phyloP scores from a whole-genome alignment of 35 echinoderm and acorn worm species.

The Eucidaris tribuloides region DNA sequence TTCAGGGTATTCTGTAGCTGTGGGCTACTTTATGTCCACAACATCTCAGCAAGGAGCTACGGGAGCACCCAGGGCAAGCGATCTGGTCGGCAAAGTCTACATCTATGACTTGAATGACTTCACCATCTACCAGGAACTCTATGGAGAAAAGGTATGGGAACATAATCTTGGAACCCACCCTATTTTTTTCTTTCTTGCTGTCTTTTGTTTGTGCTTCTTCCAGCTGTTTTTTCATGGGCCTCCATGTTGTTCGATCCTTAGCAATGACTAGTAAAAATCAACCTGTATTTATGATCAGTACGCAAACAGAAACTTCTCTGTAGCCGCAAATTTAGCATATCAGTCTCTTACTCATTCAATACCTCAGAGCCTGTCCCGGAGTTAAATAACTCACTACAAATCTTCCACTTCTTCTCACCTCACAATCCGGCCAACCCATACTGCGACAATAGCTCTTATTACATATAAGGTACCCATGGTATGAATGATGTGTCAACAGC shows the following conservation, averaged over 20 bases:
- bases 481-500: too few relatives aligned
- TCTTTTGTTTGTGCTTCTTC: background rate
- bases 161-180: background rate
- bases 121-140: conserved; percentile 44
- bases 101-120: conserved; percentile 47
- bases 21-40: conserved; percentile 43
- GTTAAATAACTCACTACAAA: too few relatives aligned
- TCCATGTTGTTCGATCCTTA: background rate
- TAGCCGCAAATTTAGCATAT: too few relatives aligned
- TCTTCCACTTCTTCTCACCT: too few relatives aligned
- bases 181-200: background rate
- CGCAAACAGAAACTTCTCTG: background rate
- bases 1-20: conserved; percentile 51
- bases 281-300: background rate
- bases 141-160: conserved; percentile 45
- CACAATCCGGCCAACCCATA: too few relatives aligned
- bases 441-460: too few relatives aligned
- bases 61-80: conserved; percentile 60
- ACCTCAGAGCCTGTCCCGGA: too few relatives aligned
- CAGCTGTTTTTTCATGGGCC: background rate
- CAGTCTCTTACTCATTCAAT: too few relatives aligned
- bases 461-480: too few relatives aligned
- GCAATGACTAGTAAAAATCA: background rate
- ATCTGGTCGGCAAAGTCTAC: conserved; percentile 50
- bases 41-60: conserved; percentile 38